Evolutionary conservation across 2,113 vertebrate genomes (phyloP), one percentile per base, ranked within the genome.

Genomic region (Tricholaema leucomelas): DNA sequence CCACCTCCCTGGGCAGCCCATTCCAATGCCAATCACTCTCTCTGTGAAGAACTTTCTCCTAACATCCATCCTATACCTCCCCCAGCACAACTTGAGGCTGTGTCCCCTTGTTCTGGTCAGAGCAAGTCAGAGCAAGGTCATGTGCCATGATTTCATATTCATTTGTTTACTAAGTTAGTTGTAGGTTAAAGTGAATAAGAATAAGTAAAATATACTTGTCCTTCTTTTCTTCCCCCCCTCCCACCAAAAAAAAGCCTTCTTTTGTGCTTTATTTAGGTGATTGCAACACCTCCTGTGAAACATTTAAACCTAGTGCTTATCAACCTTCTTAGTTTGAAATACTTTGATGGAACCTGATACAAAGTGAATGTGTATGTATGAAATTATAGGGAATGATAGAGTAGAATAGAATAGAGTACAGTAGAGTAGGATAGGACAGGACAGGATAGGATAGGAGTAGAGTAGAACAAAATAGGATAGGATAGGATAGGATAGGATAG

Each of bases 151-250:
- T 61, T 88, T 91, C 35, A 2, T 8, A 78, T 55, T 56, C 0
- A 42, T 84, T 83, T 81, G 61, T 54, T 88, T 88, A 60, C 23
- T 74, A 74, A 76, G 17, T 2, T 58, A 76, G 23, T 33, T n/a
- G 42, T 16, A 65, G 4, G 19, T n/a, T 54, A 82, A 30, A 79
- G 38, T 56, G 81, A 71, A 31, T 18, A 46, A 56, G 19, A 70
- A 76, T 55, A 75, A 71, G 48, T 15, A 21, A 50, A 71, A 77
- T 15, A 24, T 36, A 16, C 5, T 13, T 18, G 1, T 2, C 9
- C 5, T 23, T 56, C 17, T 55, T 61, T 24, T 6, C 9, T 14
- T 50, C 48, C 2, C 8, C 0, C 2, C 4, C 5, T 12, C 10
- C 13, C 19, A 12, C 40, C 40, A 40, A 38, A 38, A 38, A 27